Evolutionary conservation across 2,797 vertebrate genomes (phyloP), one percentile per base, ranked within the genome.

Genomic region (Mus spretus): DNA sequence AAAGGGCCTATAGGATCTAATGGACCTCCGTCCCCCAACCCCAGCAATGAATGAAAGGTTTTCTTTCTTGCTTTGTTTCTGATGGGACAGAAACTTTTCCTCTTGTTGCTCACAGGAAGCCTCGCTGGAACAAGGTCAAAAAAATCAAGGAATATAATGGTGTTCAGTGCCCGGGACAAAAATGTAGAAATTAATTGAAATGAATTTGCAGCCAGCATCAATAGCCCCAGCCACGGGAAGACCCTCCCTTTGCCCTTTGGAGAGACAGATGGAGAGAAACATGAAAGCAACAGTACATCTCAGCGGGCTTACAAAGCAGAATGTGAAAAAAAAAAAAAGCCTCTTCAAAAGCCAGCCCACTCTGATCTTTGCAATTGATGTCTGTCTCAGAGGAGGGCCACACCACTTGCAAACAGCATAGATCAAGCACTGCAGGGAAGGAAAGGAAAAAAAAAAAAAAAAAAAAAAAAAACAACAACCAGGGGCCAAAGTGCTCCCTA

Each of bases 321-420:
- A 94, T 96, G 24, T 57, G 44, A 80, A 96, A 97, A 82, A 80
- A 59, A 50, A 50, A 50, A 50, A 47, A 47, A 47, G 9, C 50
- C 59, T 95, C 92, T 98, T 98, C 96, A 97, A 96, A 98, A 94
- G 84, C 83, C 83, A 90, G 86, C 90, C 57, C 67, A 85, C 91
- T 97, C 94, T 97, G 95, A 97, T 97, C 97, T 97, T 34, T 55
- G 37, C 95, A 87, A 94, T 63, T 97, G 97, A 98, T 96, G 94
- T 96, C 92, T 95, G 96, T 94, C 94, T 97, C 89, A 74, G 89
- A 97, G 95, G 86, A 97, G 72, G 61, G 50, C 89, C 92, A 72
- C 28, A 14, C 44, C 96, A 96, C 92, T 92, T 96, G 94, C 85
- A 93, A 96, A 92, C 24, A 74, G 83, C 14, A 2, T 0, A 91